phyloP scores from a whole-genome alignment of 2,113 vertebrate genomes.

The Mormyrus lacerda region DNA sequence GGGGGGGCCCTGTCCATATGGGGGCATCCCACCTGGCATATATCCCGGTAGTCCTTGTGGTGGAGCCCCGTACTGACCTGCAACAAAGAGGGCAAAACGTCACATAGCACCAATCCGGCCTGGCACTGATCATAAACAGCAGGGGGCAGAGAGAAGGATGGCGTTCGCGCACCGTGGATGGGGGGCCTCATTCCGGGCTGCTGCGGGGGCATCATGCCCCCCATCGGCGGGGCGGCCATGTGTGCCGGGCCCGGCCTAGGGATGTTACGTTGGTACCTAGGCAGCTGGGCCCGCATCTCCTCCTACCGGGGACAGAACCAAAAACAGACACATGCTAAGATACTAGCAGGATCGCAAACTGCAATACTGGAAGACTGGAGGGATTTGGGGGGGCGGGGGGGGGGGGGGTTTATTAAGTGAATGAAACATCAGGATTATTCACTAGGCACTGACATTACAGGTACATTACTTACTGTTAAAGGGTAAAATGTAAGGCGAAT shows the following conservation, averaged over 20 bases:
- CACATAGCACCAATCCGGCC: background rate
- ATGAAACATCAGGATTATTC: background rate
- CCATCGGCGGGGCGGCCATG: conserved; percentile 77
- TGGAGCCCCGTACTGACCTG: conserved; percentile 92
- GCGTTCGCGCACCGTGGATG: conserved; percentile 55
- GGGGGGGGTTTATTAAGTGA: background rate
- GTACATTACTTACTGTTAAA: conserved; percentile 66
- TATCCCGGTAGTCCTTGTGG: conserved; percentile 94
- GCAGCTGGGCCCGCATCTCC: conserved; percentile 88
- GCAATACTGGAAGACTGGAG: background rate
- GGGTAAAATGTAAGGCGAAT: conserved; percentile 47
- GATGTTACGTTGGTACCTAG: conserved; percentile 88
- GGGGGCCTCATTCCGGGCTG: conserved; percentile 43
- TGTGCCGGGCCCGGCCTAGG: conserved; percentile 80
- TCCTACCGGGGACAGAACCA: conserved; percentile 60
- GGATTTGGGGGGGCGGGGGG: background rate
- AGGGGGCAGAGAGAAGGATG: background rate
- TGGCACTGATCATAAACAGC: background rate
- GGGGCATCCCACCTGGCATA: conserved; percentile 90
- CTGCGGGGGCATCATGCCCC: conserved; percentile 80
- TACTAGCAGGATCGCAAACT: background rate
- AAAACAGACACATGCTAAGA: conserved; percentile 22
- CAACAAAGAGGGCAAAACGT: background rate
- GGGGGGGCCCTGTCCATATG: conserved; percentile 90
- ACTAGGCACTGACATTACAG: conserved; percentile 27